phyloP scores from a whole-genome alignment of 1,140 invertebrate genomes.

The Panagrolaimus sp. region DNA sequence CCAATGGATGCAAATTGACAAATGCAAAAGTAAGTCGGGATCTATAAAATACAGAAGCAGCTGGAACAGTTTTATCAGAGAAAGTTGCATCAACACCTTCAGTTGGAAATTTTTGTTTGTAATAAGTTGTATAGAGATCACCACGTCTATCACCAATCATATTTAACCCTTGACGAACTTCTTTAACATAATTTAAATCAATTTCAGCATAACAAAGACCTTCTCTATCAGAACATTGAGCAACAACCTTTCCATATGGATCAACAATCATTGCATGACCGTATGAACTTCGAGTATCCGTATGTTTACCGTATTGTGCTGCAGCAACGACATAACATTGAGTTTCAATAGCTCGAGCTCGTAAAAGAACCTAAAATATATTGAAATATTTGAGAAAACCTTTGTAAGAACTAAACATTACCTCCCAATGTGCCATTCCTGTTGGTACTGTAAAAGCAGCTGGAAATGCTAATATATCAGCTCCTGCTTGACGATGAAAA shows the following conservation, averaged over 20 bases:
- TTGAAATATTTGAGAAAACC: too few relatives aligned
- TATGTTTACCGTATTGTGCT: conserved; percentile 83
- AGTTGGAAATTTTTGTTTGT: conserved; percentile 29
- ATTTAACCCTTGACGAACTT: conserved; percentile 76
- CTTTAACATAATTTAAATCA: conserved; percentile 66
- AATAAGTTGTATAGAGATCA: conserved; percentile 64
- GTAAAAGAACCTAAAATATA: conserved; percentile 58
- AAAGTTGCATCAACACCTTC: neutral
- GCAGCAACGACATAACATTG: conserved; percentile 88
- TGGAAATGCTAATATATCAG: conserved; percentile 82
- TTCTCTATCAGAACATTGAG: conserved; percentile 66
- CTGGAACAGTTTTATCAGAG: conserved; percentile 63
- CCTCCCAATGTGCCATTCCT: conserved; percentile 87
- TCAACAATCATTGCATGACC: conserved; percentile 85
- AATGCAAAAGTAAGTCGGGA: conserved; percentile 64
- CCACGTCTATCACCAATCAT: conserved; percentile 72
- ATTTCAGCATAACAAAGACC: conserved; percentile 70
- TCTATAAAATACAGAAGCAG: conserved; percentile 64
- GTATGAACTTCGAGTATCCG: conserved; percentile 78
- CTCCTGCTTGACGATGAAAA: conserved; percentile 64
- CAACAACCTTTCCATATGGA: conserved; percentile 81
- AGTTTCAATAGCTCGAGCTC: conserved; percentile 73
- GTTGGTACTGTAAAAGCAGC: conserved; percentile 86
- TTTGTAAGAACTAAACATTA: too few relatives aligned
- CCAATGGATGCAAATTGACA: conserved; percentile 73